Evolutionary conservation across 1,140 invertebrate species (phyloP).

Genomic region (Trialeurodes vaporariorum): DNA sequence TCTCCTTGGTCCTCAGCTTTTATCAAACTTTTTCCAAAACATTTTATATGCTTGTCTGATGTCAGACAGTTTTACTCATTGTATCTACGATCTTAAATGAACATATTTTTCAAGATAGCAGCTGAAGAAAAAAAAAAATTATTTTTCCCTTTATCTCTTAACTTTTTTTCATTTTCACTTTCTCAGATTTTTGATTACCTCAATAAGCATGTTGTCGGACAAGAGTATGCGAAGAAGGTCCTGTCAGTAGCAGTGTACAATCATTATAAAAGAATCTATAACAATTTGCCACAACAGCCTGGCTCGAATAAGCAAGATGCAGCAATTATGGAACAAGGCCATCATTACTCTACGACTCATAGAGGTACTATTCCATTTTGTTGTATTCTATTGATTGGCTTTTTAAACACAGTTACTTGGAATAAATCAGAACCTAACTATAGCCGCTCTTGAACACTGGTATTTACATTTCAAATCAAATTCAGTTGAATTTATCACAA

Average conservation of each 20-base stretch:
- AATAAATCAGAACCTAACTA: no score
- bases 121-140: not conserved
- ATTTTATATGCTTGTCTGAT: no score
- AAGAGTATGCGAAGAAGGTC: constrained; percentile 97
- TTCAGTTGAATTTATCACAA: no score
- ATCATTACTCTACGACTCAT: constrained; percentile 56
- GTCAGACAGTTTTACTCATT: no score
- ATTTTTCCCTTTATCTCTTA: not conserved
- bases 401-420: no score
- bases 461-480: no score
- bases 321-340: constrained; percentile 46
- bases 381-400: no score
- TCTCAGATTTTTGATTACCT: constrained; percentile 84
- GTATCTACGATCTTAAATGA: not conserved
- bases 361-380: no score
- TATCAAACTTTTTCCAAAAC: no score
- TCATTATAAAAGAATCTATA: constrained; percentile 95
- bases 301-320: constrained; percentile 33
- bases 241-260: constrained; percentile 97
- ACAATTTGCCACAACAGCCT: constrained; percentile 50
- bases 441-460: no score
- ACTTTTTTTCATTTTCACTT: constrained; percentile 19
- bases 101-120: not conserved
- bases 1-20: no score
- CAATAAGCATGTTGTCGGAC: constrained; percentile 93